A percentile compares a stretch with the other conserved stretches of the same genome.
Conservation (phyloP, 2,113 vertebrate species). For the Mastomys natalensis region DNA sequence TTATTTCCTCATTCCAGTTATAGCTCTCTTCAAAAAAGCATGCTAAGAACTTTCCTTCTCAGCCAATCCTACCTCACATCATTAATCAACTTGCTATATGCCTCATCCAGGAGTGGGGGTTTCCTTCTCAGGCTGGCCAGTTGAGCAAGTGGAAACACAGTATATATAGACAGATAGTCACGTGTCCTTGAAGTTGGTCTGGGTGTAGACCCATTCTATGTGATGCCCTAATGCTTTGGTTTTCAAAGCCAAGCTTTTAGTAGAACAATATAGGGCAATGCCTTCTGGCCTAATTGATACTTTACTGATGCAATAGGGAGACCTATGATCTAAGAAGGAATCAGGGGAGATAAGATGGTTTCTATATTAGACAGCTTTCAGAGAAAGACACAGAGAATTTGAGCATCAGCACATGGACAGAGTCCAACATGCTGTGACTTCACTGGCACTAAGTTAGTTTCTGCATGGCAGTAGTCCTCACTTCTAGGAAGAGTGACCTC, state of each 20-base stretch:
- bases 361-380: neutral
- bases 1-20: slow-evolving; percentile 50
- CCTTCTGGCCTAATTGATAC: neutral
- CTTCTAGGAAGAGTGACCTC: neutral
- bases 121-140: slow-evolving; percentile 40
- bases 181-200: neutral
- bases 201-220: neutral
- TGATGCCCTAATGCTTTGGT: neutral
- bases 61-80: slow-evolving; percentile 64
- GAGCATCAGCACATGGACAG: neutral
- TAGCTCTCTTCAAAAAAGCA: slow-evolving; percentile 52
- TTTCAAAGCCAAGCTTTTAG: neutral
- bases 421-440: too few species aligned
- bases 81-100: slow-evolving; percentile 66
- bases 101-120: slow-evolving; percentile 47
- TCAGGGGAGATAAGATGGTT: neutral
- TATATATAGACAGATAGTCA: neutral
- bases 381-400: accelerated
- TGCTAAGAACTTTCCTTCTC: slow-evolving; percentile 20
- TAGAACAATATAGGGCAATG: neutral
- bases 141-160: neutral
- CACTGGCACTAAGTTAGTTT: neutral
- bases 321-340: neutral
- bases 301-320: neutral
- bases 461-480: neutral